Percentiles rank a stretch among this genome's conserved stretches.
These are phyloP conservation scores for Numenius arquata DNA, from an alignment of 2,113 vertebrate species.

Conservation along the genomic window DNA sequence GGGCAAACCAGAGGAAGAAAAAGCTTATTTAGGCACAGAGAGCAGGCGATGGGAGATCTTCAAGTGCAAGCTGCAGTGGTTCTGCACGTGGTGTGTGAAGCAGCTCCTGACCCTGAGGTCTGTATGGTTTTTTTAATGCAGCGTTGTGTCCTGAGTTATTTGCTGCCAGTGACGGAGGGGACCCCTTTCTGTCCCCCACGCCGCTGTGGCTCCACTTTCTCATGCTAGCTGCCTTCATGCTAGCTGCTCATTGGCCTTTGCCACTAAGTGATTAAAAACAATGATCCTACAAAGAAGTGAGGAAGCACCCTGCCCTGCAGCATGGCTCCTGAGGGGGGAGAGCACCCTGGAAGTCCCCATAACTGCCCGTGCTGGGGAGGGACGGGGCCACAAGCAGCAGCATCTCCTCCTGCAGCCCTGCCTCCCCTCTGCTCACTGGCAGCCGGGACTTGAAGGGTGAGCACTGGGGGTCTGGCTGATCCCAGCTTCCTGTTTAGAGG, in stretches of 20 bases:
- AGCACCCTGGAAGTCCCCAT: rapidly evolving
- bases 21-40: background rate
- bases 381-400: background rate
- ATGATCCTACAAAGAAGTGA: background rate
- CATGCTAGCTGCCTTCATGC: background rate
- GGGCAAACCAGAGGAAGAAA: background rate
- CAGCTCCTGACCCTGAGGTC: background rate
- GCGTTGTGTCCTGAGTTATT: background rate
- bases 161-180: background rate
- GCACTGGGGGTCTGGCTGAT: background rate
- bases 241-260: background rate
- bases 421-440: background rate
- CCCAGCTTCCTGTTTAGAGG: background rate
- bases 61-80: background rate
- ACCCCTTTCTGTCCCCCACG: background rate
- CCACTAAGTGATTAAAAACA: background rate
- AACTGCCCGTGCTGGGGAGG: background rate
- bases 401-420: background rate
- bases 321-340: rapidly evolving
- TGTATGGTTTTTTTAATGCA: background rate
- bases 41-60: background rate
- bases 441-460: rapidly evolving
- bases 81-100: background rate
- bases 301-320: rapidly evolving
- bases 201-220: background rate